phyloP scores from a whole-genome alignment of 2,113 vertebrate species.

The Rhinichthys klamathensis region DNA sequence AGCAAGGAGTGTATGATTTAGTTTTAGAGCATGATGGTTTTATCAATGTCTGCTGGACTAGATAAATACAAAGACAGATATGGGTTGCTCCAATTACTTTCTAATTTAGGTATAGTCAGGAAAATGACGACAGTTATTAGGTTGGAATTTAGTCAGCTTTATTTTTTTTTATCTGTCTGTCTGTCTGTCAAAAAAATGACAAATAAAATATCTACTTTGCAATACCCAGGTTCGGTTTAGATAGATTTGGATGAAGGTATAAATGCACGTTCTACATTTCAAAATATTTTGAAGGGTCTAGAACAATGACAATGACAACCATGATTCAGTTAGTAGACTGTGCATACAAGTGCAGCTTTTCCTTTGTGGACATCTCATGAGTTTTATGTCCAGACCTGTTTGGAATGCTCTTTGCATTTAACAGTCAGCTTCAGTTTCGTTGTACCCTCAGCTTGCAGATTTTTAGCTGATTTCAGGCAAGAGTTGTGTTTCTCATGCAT shows the following conservation, averaged over 20 bases:
- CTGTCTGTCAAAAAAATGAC: not conserved
- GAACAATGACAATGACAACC: not conserved
- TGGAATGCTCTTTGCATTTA: slow-evolving; percentile 67
- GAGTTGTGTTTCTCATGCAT: not conserved
- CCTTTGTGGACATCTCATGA: slow-evolving; percentile 64
- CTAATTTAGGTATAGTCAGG: not conserved
- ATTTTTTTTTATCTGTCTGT: not conserved
- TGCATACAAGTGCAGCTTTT: slow-evolving; percentile 41
- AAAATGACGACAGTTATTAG: not conserved
- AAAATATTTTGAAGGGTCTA: not conserved
- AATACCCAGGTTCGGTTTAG: not conserved
- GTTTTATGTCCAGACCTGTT: slow-evolving; percentile 78
- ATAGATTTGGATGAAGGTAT: not conserved
- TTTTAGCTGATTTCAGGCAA: slow-evolving; percentile 20
- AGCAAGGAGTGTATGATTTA: slow-evolving; percentile 19
- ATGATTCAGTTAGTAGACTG: not conserved
- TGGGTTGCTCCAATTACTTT: not conserved
- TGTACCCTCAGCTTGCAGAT: not conserved
- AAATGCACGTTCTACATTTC: not conserved
- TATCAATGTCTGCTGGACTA: slow-evolving; percentile 12
- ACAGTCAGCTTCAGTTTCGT: slow-evolving; percentile 9
- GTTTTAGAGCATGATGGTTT: slow-evolving; percentile 17
- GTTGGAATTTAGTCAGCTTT: not conserved
- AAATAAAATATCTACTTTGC: not conserved
- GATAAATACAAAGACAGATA: slow-evolving; percentile 30